phyloP scores from a whole-genome alignment of 2,888 invertebrate genomes.

The Octodonta nipae region DNA sequence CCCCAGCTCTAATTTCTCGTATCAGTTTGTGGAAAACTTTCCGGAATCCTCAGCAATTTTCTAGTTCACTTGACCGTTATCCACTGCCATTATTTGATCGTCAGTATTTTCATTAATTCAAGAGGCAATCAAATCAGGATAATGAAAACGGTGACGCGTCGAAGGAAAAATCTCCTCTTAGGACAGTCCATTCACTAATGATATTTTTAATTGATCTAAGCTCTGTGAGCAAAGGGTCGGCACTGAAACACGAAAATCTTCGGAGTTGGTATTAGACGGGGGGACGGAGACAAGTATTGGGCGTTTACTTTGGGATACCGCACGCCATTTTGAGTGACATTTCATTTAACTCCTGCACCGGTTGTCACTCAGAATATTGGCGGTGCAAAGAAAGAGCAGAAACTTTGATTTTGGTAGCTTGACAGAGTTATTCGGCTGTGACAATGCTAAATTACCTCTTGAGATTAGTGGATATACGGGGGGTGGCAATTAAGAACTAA shows the following conservation, averaged over 20 bases:
- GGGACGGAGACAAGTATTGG: slow-evolving; percentile 34
- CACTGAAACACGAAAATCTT: slow-evolving; percentile 25
- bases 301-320: slow-evolving; percentile 31
- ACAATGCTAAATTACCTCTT: slow-evolving; percentile 32
- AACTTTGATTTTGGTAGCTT: too few species aligned
- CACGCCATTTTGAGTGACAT: slow-evolving; percentile 37
- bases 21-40: too few species aligned
- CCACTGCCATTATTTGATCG: too few species aligned
- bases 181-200: slow-evolving; percentile 7
- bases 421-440: slow-evolving; percentile 30
- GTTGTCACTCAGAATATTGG: slow-evolving; percentile 33
- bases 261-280: slow-evolving; percentile 35
- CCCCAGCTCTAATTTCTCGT: too few species aligned
- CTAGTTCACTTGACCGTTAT: too few species aligned
- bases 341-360: slow-evolving; percentile 37
- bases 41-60: too few species aligned
- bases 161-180: background rate
- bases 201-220: slow-evolving; percentile 20
- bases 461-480: slow-evolving; percentile 23
- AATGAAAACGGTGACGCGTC: background rate
- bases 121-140: background rate
- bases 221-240: slow-evolving; percentile 10
- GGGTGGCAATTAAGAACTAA: slow-evolving; percentile 2
- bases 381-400: slow-evolving; percentile 25
- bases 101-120: slow-evolving; percentile 1